Conservation (phyloP, 92 coral and sea anemone genomes). For the Epizoanthus ramosus region DNA sequence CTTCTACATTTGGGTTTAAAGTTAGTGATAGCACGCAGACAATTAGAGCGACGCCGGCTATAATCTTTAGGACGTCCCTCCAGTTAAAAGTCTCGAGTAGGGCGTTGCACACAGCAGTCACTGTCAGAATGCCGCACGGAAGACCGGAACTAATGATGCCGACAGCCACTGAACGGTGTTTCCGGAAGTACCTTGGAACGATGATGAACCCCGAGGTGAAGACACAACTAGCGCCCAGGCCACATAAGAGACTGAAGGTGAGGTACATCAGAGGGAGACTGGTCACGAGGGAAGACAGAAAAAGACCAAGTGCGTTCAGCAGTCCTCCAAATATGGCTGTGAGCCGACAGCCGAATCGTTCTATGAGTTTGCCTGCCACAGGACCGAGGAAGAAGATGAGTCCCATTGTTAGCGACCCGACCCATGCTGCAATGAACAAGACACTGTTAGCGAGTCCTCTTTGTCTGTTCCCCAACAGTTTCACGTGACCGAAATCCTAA, state of each 20-base stretch:
- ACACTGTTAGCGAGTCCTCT: no score
- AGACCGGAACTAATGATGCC: constrained; percentile 55
- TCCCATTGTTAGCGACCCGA: constrained; percentile 62
- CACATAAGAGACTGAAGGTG: constrained; percentile 55
- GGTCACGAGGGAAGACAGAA: constrained; percentile 54
- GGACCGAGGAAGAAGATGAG: constrained; percentile 63
- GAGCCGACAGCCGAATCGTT: constrained; percentile 63
- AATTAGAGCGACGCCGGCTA: neutral
- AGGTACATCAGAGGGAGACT: constrained; percentile 58
- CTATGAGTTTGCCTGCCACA: constrained; percentile 52
- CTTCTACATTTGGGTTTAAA: constrained; percentile 29
- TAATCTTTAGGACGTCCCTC: constrained; percentile 43
- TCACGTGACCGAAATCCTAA: no score
- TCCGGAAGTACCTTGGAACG: constrained; percentile 59
- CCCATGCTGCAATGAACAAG: constrained; percentile 47
- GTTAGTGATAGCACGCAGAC: constrained; percentile 13
- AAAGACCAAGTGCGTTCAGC: constrained; percentile 45
- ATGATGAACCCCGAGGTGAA: constrained; percentile 45
- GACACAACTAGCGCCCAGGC: constrained; percentile 54
- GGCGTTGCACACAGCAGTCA: constrained; percentile 43
- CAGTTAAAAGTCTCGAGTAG: constrained; percentile 51
- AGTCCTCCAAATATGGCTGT: constrained; percentile 61
- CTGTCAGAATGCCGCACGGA: constrained; percentile 52
- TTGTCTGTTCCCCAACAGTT: no score
- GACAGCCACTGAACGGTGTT: constrained; percentile 56